Conservation (phyloP, 2,113 vertebrate species). For the Prochilodus magdalenae region DNA sequence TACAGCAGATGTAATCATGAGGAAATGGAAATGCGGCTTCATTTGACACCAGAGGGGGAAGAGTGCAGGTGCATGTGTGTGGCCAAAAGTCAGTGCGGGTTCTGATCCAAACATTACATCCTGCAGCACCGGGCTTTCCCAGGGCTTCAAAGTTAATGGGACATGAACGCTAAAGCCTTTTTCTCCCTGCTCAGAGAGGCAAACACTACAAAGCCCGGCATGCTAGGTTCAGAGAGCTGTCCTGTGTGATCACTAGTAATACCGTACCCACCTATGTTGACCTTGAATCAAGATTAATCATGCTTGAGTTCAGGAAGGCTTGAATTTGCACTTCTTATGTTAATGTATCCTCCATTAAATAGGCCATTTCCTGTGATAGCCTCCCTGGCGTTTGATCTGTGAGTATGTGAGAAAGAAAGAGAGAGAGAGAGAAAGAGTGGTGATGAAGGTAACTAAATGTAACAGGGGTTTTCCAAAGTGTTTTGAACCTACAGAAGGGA, state of each 20-base stretch:
- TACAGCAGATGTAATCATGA: conserved; percentile 28
- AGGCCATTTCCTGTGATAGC: conserved; percentile 55
- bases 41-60: conserved; percentile 19
- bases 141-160: conserved; percentile 66
- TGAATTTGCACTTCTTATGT: conserved; percentile 52
- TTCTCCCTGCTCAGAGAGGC: conserved; percentile 43
- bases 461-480: conserved; percentile 45
- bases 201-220: conserved; percentile 46
- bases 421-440: conserved; percentile 7
- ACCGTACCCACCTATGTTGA: conserved; percentile 55
- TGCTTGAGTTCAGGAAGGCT: conserved; percentile 43
- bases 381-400: conserved; percentile 44
- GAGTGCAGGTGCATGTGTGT: conserved; percentile 61
- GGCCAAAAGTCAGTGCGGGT: conserved; percentile 1
- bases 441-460: conserved; percentile 22
- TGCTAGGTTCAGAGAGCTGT: conserved; percentile 44
- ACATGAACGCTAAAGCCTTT: conserved; percentile 19
- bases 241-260: conserved; percentile 55
- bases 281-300: conserved; percentile 68
- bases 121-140: conserved; percentile 56
- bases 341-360: conserved; percentile 57
- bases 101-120: conserved; percentile 48
- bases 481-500: conserved; percentile 44
- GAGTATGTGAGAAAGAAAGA: conserved; percentile 12
- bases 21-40: conserved; percentile 38